Evolutionary conservation across 2,888 invertebrate genomes (phyloP).

Genomic region (Apodemia zela): DNA sequence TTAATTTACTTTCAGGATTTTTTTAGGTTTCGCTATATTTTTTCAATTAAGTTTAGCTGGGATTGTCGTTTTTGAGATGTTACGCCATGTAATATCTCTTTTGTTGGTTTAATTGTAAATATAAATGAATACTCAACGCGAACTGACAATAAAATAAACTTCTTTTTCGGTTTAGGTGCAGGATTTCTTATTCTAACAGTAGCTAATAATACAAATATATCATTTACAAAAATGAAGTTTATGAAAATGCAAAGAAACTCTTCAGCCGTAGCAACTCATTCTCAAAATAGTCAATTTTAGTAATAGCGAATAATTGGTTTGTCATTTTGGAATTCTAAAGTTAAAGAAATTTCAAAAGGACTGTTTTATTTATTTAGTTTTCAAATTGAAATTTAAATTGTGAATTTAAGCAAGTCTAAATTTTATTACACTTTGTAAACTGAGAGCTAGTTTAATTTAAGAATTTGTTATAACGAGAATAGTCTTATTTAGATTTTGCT

Average conservation of each 20-base stretch:
- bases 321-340: background rate
- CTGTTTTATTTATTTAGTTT: constrained; percentile 46
- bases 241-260: background rate
- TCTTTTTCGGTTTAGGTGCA: constrained; percentile 37
- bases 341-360: background rate
- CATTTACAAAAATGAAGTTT: background rate
- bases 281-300: background rate
- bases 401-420: background rate
- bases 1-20: constrained; percentile 3
- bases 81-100: constrained; percentile 23
- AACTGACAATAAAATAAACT: constrained; percentile 79
- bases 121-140: constrained; percentile 66
- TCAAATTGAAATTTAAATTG: background rate
- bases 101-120: constrained; percentile 33
- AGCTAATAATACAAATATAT: too few species aligned
- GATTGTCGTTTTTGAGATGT: background rate
- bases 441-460: background rate
- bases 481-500: background rate
- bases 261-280: too few species aligned
- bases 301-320: background rate
- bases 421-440: background rate
- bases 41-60: constrained; percentile 15
- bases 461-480: background rate
- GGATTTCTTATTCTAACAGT: background rate
- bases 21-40: constrained; percentile 14